Conservation (phyloP, 30 jellyfish, hydroid and myxozoan species). For the Nemopilema nomurai region DNA sequence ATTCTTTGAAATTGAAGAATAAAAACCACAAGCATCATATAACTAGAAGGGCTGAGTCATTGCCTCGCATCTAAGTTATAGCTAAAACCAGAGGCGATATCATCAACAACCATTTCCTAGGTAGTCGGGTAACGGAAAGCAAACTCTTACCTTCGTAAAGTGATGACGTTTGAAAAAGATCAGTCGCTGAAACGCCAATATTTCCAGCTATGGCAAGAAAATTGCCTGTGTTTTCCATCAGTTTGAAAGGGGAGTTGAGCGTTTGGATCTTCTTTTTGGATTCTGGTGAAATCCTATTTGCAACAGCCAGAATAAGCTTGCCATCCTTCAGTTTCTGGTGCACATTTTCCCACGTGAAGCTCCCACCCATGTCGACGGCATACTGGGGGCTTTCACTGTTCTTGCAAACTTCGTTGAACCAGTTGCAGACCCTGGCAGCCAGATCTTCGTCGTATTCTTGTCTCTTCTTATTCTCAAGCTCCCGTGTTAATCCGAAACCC, state of each 20-base stretch:
- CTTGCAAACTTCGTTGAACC: conserved; percentile 55
- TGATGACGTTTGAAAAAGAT: conserved; percentile 42
- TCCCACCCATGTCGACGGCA: conserved; percentile 28
- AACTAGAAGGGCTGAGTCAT: not conserved
- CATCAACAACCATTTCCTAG: no score
- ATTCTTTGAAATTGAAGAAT: not conserved
- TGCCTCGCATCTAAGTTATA: not conserved
- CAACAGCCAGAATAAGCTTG: conserved; percentile 42
- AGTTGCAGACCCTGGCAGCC: conserved; percentile 28
- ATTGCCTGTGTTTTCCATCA: conserved; percentile 49
- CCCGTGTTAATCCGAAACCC: conserved; percentile 47
- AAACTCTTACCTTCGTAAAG: conserved; percentile 26
- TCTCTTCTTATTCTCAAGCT: conserved; percentile 42
- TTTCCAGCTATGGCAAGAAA: conserved; percentile 19
- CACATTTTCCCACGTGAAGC: conserved; percentile 22
- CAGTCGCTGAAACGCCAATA: conserved; percentile 41
- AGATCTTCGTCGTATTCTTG: conserved; percentile 8
- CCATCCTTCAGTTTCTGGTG: conserved; percentile 54
- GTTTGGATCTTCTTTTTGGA: conserved; percentile 42
- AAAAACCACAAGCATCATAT: not conserved
- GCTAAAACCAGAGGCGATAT: not conserved
- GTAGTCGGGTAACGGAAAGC: no score
- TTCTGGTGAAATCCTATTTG: conserved; percentile 12
- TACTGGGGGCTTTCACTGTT: conserved; percentile 28
- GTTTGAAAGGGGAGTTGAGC: conserved; percentile 44